Percentiles rank a stretch among this genome's conserved stretches.
phyloP scores from a whole-genome alignment of 2,797 vertebrate genomes.

The Pangasius larnaudii region DNA sequence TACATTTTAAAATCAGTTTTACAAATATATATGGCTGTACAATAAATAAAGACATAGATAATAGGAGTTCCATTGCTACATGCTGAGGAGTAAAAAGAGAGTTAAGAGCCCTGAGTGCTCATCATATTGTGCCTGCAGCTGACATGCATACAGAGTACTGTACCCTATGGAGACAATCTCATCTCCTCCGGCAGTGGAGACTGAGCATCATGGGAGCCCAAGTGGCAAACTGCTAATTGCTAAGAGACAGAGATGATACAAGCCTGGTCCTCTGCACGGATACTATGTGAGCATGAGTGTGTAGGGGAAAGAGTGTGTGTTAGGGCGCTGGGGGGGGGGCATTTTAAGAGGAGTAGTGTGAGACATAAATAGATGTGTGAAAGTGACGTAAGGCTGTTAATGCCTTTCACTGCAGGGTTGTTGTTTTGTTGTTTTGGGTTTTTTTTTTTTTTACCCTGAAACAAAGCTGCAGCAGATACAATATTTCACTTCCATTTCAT shows the following conservation, averaged over 20 bases:
- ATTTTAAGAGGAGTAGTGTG: conserved; percentile 18
- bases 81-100: not conserved
- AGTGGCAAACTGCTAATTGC: conserved; percentile 46
- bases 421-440: not conserved
- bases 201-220: conserved; percentile 16
- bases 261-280: not conserved
- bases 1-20: not conserved
- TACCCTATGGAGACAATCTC: conserved; percentile 10
- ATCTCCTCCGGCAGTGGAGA: conserved; percentile 19
- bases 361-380: conserved; percentile 41
- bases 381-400: conserved; percentile 35
- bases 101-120: not conserved
- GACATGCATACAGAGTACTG: conserved; percentile 26
- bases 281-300: conserved; percentile 25
- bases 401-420: conserved; percentile 7
- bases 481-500: not conserved
- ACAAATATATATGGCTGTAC: not conserved
- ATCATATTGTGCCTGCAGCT: not conserved
- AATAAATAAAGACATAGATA: not conserved
- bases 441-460: not conserved
- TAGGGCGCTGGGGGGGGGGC: no score
- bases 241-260: conserved; percentile 37
- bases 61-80: not conserved
- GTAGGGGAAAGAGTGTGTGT: conserved; percentile 14
- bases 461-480: conserved; percentile 1